Base-by-base conservation (phyloP, 2,113 vertebrate species). In the Piprites chloris region DNA sequence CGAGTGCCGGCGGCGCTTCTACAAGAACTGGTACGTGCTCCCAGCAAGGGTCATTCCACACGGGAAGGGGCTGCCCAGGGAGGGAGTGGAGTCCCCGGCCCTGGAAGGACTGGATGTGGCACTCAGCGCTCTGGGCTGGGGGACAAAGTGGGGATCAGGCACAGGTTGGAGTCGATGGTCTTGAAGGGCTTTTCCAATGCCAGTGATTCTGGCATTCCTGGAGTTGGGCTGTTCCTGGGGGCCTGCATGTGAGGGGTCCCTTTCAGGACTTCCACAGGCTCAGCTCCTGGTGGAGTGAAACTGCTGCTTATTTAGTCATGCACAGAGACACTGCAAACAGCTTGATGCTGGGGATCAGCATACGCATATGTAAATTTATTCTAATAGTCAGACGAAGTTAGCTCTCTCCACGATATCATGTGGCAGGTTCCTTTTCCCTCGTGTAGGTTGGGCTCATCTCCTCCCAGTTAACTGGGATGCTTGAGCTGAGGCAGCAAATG, bases 1-100 rank as follows among this genome's bases (percentile, higher is more conserved):
- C 0, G 98, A 98, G 81, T 98, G 98, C 73, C 96, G 97, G 5
- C 98, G 98, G 3, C 98, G 98, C 76, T 98, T 98, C 98, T 98
- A 98, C 96, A 98, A 76, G 96, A 98, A 98, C 97, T 98, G 98
- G 98, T 98, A 44, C 3, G 81, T 58, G n/a, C 14, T 55, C 55
- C 87, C 35, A 1, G 5, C 42, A 42, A 42, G 47, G 41, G 22
- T 7, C 71, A 15, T 2, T 8, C 4, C 27, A 24, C 56, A 1
- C 8, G 32, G 87, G 16, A 21, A 15, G 12, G 61, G 62, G 28
- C 12, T 61, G 53, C 53, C 53, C 33, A 3, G 61, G 73, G 55
- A 14, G 2, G 9, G 7, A 8, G 8, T 46, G 65, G 85, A 16
- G 41, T 30, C 19, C 61, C 47, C 84, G 33, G 14, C 28, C 62